These are phyloP conservation scores for Zhuqinia jingwanae DNA, from an alignment of 2,888 invertebrate species.

Conservation along the genomic window DNA sequence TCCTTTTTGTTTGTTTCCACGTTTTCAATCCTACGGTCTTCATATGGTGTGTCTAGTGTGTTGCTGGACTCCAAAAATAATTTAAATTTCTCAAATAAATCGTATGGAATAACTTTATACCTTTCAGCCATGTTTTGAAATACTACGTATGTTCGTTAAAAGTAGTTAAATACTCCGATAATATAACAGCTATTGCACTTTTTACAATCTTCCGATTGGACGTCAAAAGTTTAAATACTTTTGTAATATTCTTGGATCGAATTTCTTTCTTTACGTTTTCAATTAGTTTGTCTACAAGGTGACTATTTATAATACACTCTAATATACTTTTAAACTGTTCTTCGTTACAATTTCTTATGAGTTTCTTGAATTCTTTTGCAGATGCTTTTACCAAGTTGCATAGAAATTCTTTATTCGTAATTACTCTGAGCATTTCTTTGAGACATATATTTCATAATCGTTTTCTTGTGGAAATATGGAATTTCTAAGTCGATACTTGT, in stretches of 20 bases:
- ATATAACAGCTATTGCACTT: neutral
- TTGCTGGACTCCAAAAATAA: neutral
- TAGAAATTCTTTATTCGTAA: neutral
- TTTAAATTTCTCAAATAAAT: conserved; percentile 2
- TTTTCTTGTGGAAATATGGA: neutral
- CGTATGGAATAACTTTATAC: conserved; percentile 32
- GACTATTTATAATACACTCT: conserved; percentile 27
- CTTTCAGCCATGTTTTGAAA: neutral
- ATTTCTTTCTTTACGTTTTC: neutral
- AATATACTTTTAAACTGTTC: neutral
- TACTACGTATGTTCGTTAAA: neutral
- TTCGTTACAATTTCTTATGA: neutral
- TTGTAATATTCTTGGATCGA: no score
- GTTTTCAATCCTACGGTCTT: no score
- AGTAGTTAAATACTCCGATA: neutral
- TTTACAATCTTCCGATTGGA: neutral
- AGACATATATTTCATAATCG: neutral
- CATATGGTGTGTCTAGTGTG: no score
- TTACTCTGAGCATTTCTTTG: neutral
- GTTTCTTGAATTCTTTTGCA: neutral
- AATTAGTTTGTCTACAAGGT: neutral
- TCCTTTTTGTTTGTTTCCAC: no score
- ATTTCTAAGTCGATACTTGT: neutral
- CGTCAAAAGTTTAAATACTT: neutral
- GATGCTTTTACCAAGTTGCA: neutral